A percentile compares a stretch with the other conserved stretches of the same genome.
Conservation (phyloP, 1,140 invertebrate species). For the Atopsyche davidsoni region DNA sequence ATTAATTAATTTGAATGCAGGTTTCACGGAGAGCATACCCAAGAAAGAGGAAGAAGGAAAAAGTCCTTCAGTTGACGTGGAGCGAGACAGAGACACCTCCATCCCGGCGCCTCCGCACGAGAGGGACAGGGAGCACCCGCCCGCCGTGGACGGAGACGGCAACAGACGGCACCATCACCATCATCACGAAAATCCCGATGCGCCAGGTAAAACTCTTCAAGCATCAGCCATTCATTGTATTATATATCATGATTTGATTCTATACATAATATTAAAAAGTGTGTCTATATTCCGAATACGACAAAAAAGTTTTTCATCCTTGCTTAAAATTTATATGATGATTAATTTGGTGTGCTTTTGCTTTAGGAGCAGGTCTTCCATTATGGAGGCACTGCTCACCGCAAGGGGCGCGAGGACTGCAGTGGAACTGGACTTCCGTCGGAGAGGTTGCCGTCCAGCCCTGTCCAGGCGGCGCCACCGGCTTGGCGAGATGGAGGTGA, state of each 20-base stretch:
- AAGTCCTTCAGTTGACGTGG: constrained; percentile 1
- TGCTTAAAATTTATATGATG: background rate
- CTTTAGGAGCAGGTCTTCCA: constrained; percentile 13
- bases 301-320: background rate
- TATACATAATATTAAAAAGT: constrained; percentile 2
- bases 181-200: constrained; percentile 20
- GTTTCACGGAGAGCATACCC: constrained; percentile 20
- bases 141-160: constrained; percentile 31
- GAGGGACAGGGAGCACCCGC: constrained; percentile 32
- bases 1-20: too few relatives aligned
- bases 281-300: background rate
- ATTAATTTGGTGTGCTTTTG: too few relatives aligned
- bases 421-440: constrained; percentile 82
- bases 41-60: constrained; percentile 13
- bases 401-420: constrained; percentile 65
- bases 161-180: constrained; percentile 25
- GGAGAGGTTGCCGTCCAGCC: constrained; percentile 75
- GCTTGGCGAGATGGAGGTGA: constrained; percentile 75
- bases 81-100: constrained; percentile 19
- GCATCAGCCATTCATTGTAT: too few relatives aligned
- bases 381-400: constrained; percentile 58
- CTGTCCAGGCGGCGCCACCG: constrained; percentile 83
- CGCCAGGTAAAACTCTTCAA: constrained; percentile 8
- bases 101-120: constrained; percentile 32
- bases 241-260: background rate